Conservation (phyloP, 2,888 invertebrate species). For the Aromia moschata region DNA sequence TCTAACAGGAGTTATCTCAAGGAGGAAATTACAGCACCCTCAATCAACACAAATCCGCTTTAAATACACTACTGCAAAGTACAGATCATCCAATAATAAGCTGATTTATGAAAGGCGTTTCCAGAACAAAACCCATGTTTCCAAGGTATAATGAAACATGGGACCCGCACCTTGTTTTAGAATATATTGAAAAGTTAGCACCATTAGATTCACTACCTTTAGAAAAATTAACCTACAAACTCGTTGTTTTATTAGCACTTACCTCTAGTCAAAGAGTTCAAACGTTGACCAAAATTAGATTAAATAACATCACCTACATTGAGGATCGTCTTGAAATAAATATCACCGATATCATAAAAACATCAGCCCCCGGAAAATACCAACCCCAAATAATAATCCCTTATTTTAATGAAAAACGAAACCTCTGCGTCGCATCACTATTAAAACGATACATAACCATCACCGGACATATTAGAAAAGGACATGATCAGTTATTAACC, state of each 20-base stretch:
- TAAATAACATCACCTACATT: constrained; percentile 18
- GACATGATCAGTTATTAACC: background rate
- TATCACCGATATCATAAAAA: constrained; percentile 32
- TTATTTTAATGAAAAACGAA: constrained; percentile 30
- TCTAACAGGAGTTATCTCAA: background rate
- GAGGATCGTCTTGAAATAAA: constrained; percentile 28
- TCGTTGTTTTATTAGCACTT: background rate
- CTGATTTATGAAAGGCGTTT: background rate
- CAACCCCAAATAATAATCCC: constrained; percentile 38
- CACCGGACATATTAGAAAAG: background rate
- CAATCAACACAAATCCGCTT: background rate
- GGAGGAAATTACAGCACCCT: background rate
- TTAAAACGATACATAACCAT: constrained; percentile 27
- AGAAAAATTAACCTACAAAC: constrained; percentile 3
- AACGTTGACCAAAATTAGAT: constrained; percentile 28
- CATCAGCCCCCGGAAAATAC: background rate
- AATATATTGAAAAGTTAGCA: background rate
- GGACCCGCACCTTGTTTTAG: background rate
- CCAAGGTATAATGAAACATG: background rate
- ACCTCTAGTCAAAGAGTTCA: constrained; percentile 32
- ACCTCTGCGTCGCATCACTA: constrained; percentile 32
- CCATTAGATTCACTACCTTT: background rate
- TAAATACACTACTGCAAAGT: background rate
- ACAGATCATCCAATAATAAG: background rate
- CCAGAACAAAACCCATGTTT: background rate